These are phyloP conservation scores for Dermatemys mawii DNA, from an alignment of 2,113 vertebrate species.

Conservation along the genomic window DNA sequence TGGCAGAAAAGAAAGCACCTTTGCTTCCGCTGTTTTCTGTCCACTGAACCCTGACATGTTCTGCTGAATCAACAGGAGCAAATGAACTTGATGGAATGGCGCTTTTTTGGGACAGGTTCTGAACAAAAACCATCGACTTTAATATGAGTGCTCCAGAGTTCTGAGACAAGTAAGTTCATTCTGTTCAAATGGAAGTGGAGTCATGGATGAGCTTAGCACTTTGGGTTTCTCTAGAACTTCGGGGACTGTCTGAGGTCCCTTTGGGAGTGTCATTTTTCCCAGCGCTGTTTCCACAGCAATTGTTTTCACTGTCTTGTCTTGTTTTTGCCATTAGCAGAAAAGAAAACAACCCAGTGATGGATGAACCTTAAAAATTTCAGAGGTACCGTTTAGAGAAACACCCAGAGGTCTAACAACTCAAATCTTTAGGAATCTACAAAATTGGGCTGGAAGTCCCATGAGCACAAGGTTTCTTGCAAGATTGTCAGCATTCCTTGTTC, in stretches of 20 bases:
- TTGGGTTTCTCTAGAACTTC: fast-evolving
- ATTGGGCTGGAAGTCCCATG: background rate
- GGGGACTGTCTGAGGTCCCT: background rate
- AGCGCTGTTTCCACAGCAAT: background rate
- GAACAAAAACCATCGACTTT: background rate
- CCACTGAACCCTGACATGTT: background rate
- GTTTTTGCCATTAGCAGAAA: background rate
- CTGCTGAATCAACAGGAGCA: background rate
- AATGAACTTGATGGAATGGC: background rate
- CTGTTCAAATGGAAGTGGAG: background rate
- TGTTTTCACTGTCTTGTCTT: background rate
- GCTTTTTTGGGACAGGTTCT: background rate
- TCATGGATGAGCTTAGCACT: background rate
- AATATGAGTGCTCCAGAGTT: background rate
- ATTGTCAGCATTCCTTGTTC: background rate
- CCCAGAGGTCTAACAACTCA: background rate
- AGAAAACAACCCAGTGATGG: background rate
- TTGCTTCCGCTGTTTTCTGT: background rate
- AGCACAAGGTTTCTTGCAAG: background rate
- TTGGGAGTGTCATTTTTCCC: background rate
- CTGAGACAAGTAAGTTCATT: fast-evolving
- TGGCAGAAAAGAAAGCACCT: background rate
- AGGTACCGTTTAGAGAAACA: background rate
- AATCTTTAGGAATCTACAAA: background rate
- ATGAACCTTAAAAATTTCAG: background rate